Percentiles rank a stretch among this genome's conserved stretches.
phyloP scores from a whole-genome alignment of 2,797 vertebrate species.

The Spondyliosoma cantharus region DNA sequence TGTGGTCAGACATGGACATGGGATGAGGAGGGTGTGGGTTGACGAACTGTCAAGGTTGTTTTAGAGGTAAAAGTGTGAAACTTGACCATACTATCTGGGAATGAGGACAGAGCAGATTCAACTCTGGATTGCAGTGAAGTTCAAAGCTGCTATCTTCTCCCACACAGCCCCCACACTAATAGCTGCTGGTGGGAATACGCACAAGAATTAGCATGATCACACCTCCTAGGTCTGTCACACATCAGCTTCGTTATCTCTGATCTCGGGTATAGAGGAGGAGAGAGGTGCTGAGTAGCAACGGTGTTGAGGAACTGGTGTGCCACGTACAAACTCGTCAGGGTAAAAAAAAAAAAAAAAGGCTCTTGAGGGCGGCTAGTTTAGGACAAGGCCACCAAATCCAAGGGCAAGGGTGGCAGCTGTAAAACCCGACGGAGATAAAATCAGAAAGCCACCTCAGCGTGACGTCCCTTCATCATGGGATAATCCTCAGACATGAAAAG shows the following conservation, averaged over 20 bases:
- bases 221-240: slow-evolving; percentile 60
- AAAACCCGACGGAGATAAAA: slow-evolving; percentile 67
- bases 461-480: slow-evolving; percentile 72
- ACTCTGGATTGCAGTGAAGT: slow-evolving; percentile 26
- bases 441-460: slow-evolving; percentile 71
- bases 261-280: slow-evolving; percentile 36
- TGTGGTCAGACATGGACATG: slow-evolving; percentile 42
- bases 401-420: slow-evolving; percentile 63
- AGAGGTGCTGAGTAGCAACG: slow-evolving; percentile 39
- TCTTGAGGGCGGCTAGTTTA: slow-evolving; percentile 21
- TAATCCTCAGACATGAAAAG: slow-evolving; percentile 80
- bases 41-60: slow-evolving; percentile 59
- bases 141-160: slow-evolving; percentile 19
- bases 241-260: slow-evolving; percentile 62
- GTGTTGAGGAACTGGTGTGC: slow-evolving; percentile 27
- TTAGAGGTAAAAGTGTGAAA: slow-evolving; percentile 54
- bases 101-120: slow-evolving; percentile 37
- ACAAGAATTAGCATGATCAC: slow-evolving; percentile 76
- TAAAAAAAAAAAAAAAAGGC: background rate
- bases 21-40: slow-evolving; percentile 50
- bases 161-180: slow-evolving; percentile 32
- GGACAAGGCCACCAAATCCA: slow-evolving; percentile 58
- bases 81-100: slow-evolving; percentile 26
- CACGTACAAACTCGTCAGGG: slow-evolving; percentile 35
- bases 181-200: slow-evolving; percentile 63